Base-by-base conservation (phyloP, 2,797 vertebrate species). In the Gallinago nigripennis region DNA sequence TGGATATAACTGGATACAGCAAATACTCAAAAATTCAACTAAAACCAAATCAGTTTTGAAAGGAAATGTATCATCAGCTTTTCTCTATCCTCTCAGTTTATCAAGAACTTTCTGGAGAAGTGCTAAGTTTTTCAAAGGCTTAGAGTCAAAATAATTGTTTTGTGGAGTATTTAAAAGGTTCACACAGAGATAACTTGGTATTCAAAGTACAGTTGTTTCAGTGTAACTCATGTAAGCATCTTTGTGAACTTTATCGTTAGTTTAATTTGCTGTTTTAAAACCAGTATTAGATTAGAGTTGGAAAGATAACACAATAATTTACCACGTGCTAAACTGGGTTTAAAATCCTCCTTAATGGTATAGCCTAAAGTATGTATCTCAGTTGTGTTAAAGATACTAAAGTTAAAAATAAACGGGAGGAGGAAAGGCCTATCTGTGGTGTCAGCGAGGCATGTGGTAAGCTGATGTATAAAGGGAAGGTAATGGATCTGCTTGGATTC, bases 401-500 rank as follows among this genome's bases (percentile, higher is more conserved):
- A 83, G 94, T 95, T 95, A 96, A 95, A 97, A 96, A 96, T 96
- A 96, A 94, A 80, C 61, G n/a, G 82, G 57, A 90, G 92, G 64
- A 95, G 86, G 82, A 86, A 95, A 39, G 70, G 46, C 94, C 2
- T 96, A 95, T 93, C 90, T 89, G 71, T 93, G 86, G 90, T 95
- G 88, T 96, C 95, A 95, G 86, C 31, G 3, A 94, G 90, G 83
- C 83, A 96, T 96, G 92, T 78, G 94, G 78, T 85, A 75, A 93
- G 88, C 91, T 95, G 93, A 83, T 95, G 94, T 92, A 93, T 96
- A 86, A 96, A 93, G 82, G 86, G 86, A 88, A 93, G 82, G 94
- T 93, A 96, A 96, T 92, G 90, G 95, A 96, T 96, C 93, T 95
- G 39, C 81, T 60, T 96, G 96, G 93, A 96, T 94, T 95, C 87